Conservation (phyloP, 2,797 vertebrate genomes). For the Falco novaeseelandiae region DNA sequence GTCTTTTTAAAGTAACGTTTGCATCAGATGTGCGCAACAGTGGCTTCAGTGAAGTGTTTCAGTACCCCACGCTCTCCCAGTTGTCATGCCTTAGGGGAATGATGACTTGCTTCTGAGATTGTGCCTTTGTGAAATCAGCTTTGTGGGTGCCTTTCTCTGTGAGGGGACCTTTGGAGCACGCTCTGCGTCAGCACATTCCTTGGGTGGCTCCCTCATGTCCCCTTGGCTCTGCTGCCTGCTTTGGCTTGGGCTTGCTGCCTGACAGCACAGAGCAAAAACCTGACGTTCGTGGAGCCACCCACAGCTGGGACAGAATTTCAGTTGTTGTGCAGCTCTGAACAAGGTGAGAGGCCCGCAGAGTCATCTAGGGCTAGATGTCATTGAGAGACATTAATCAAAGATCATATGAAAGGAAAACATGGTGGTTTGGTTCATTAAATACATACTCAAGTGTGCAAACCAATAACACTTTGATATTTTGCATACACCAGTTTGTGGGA, state of each 20-base stretch:
- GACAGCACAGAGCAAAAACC: not conserved
- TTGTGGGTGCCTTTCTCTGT: not conserved
- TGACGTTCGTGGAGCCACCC: not conserved
- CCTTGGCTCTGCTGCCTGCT: not conserved
- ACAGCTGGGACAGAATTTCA: not conserved
- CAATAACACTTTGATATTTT: not conserved
- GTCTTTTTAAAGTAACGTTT: not conserved
- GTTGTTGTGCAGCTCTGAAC: not conserved
- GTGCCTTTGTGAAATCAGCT: not conserved
- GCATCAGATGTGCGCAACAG: rapidly evolving
- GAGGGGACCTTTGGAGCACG: not conserved
- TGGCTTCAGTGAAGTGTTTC: not conserved
- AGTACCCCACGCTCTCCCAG: not conserved
- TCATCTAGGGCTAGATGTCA: not conserved
- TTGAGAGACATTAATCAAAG: not conserved
- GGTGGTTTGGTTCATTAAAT: not conserved
- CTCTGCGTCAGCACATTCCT: not conserved
- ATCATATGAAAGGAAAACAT: not conserved
- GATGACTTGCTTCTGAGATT: not conserved
- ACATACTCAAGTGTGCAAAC: not conserved
- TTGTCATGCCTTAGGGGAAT: rapidly evolving
- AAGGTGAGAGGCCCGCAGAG: not conserved
- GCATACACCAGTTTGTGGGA: not conserved
- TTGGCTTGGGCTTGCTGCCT: not conserved
- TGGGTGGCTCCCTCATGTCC: not conserved